Conservation (phyloP, 2,113 vertebrate genomes). For the Platanista minor region DNA sequence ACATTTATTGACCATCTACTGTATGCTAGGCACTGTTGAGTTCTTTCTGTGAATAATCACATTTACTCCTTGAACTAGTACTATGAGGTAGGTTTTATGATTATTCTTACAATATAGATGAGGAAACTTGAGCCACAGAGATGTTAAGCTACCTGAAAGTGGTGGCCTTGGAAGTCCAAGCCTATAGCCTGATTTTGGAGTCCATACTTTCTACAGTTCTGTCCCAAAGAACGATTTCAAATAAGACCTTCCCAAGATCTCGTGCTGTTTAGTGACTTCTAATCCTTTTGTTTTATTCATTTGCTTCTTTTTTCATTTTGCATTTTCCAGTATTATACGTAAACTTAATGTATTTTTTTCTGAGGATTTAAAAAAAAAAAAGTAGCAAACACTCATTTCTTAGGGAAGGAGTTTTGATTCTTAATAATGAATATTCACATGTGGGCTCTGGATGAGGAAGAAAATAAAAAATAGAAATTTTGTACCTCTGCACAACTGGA, state of each 20-base stretch:
- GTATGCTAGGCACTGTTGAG: neutral
- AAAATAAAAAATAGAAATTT: neutral
- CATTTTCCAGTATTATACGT: neutral
- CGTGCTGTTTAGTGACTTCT: neutral
- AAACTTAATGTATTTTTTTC: neutral
- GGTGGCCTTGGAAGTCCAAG: neutral
- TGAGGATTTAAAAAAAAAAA: neutral
- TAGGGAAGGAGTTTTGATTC: constrained; percentile 1
- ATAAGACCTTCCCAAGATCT: neutral
- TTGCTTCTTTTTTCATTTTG: neutral
- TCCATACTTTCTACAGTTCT: neutral
- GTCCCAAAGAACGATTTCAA: neutral
- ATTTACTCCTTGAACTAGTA: neutral
- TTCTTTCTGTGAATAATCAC: neutral
- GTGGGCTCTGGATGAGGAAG: neutral
- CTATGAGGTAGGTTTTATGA: neutral
- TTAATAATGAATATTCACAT: constrained; percentile 1
- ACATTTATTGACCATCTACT: neutral
- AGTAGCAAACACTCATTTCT: neutral
- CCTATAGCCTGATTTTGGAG: neutral
- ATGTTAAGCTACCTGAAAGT: neutral
- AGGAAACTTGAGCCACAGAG: neutral
- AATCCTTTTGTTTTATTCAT: neutral
- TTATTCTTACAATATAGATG: too few relatives aligned
- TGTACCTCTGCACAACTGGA: neutral